Evolutionary conservation across 1,140 invertebrate species (phyloP), one percentile per base, ranked within the genome.

Genomic region (Drosophila aff.): DNA sequence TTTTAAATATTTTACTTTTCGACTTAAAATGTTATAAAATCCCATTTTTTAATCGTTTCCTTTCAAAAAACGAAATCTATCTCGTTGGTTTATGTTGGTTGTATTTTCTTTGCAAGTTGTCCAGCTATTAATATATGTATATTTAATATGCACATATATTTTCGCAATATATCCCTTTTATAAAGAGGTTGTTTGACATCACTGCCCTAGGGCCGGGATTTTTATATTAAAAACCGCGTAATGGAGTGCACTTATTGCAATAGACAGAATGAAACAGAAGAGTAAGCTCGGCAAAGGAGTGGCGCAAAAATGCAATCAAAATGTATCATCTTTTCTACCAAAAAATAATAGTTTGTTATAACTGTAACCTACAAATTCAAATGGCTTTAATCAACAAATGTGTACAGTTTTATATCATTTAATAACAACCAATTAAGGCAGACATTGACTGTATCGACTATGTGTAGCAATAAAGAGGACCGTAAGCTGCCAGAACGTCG

Each of bases 241-340:
- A 86, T 80, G 76, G 84, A 86, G 83, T 87, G 80, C 71, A 77
- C 83, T 87, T 87, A 86, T 77, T 76, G 76, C 66, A 78, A 59
- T 82, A 46, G 36, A 36, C 21, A 18, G n/a, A 38, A 43, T 46
- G 6, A 38, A 49, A 46, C n/a, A n/a, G 41, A 28, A 18, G n/a
- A 40, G 44, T 53, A 21, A 65, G 23, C 38, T 21, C 66, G 76
- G 73, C 49, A 53, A 76, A 65, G 68, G 61, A 74, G 50, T 79
- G 67, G 41, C 58, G 58, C 71, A 62, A 61, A 81, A 87, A 66
- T 69, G 55, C 60, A 83, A 87, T 89, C 77, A 71, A 74, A 87
- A 80, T 71, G 59, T 6, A 23, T 23, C 23, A 23, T 23, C 23
- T 23, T 23, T 23, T 23, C 23, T 23, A 23, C 23, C 23, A 23